phyloP scores from a whole-genome alignment of 2,113 vertebrate species.

The Tyto alba region DNA sequence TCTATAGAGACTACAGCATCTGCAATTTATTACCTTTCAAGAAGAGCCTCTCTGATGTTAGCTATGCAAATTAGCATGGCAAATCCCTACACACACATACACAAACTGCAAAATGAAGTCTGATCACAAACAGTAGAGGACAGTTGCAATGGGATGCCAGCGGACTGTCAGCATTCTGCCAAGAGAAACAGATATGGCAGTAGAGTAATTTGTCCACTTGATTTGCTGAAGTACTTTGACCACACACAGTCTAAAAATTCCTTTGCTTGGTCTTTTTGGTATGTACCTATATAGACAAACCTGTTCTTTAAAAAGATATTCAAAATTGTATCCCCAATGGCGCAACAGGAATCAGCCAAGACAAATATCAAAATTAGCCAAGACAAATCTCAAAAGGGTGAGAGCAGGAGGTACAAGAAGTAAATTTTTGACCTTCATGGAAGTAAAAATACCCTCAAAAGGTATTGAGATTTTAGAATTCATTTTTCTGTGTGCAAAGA shows the following conservation, averaged over 20 bases:
- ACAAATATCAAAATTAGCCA: background rate
- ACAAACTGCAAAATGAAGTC: background rate
- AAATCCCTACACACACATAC: background rate
- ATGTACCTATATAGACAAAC: background rate
- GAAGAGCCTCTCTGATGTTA: background rate
- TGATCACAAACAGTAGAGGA: background rate
- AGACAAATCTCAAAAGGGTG: background rate
- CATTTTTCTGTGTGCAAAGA: background rate
- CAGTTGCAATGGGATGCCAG: background rate
- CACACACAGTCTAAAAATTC: conserved; percentile 14
- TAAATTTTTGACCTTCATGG: background rate
- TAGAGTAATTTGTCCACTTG: background rate
- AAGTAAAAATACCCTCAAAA: background rate
- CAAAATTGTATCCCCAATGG: background rate
- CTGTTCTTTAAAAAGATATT: background rate
- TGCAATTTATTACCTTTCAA: background rate
- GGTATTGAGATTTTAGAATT: background rate
- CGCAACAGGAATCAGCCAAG: background rate
- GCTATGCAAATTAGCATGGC: background rate
- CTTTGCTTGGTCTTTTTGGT: background rate
- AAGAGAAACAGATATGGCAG: conserved; percentile 32
- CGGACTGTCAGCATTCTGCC: background rate
- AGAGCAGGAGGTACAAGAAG: background rate
- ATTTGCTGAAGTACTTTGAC: conserved; percentile 8
- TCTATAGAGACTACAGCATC: background rate